Evolutionary conservation across 1,140 invertebrate genomes (phyloP).

Genomic region (Himalopsyche phryganea): DNA sequence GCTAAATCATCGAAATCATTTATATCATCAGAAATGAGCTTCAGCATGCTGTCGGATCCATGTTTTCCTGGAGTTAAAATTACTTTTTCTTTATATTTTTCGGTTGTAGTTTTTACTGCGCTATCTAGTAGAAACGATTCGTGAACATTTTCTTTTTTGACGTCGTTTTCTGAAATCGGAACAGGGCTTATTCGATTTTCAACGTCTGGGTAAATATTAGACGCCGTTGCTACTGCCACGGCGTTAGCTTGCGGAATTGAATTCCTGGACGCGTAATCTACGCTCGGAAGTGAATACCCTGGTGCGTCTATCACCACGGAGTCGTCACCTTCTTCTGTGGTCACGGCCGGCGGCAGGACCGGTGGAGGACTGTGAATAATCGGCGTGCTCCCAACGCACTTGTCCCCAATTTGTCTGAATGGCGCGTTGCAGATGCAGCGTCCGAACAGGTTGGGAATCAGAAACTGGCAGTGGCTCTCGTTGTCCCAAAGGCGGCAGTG

Average conservation of each 20-base stretch:
- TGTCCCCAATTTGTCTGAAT: slow-evolving; percentile 62
- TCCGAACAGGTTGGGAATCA: slow-evolving; percentile 85
- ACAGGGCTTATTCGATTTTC: slow-evolving; percentile 1
- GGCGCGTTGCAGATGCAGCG: slow-evolving; percentile 76
- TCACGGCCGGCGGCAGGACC: not conserved
- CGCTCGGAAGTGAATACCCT: too few relatives aligned
- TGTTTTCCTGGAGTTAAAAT: slow-evolving; percentile 24
- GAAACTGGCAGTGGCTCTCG: slow-evolving; percentile 81
- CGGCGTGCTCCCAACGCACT: slow-evolving; percentile 49
- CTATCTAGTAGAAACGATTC: slow-evolving; percentile 25
- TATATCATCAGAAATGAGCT: slow-evolving; percentile 30
- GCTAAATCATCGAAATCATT: slow-evolving; percentile 28
- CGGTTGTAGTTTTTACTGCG: slow-evolving; percentile 11
- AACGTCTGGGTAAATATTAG: slow-evolving; percentile 28
- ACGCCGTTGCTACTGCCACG: slow-evolving; percentile 22
- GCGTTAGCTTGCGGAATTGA: slow-evolving; percentile 2
- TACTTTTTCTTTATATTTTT: slow-evolving; percentile 19
- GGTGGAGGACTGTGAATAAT: slow-evolving; percentile 5
- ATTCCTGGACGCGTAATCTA: not conserved
- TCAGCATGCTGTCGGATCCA: slow-evolving; percentile 27
- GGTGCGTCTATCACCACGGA: not conserved
- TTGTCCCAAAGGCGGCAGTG: slow-evolving; percentile 80
- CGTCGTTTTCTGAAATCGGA: slow-evolving; percentile 19
- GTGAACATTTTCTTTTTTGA: slow-evolving; percentile 16
- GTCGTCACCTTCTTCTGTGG: not conserved